Evolutionary conservation across 2,888 invertebrate species (phyloP), one percentile per base, ranked within the genome.

Genomic region (Machimus rusticus): DNA sequence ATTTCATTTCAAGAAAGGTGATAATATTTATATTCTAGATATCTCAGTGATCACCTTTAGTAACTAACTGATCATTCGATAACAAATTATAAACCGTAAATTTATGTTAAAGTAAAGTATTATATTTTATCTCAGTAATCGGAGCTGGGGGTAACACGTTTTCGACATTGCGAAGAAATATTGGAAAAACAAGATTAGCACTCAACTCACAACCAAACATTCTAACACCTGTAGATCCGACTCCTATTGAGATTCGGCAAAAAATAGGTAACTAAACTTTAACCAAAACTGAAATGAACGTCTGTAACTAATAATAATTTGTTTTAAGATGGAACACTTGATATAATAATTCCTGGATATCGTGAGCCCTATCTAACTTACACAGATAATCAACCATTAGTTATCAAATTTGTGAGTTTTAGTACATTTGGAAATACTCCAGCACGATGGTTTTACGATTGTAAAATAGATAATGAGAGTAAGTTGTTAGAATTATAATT

Each of bases 141-240:
- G 96, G 96, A 12, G 96, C 95, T 9, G 96, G 96, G 5, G 93
- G 93, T n/a, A 96, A 96, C 91, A 94, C 94, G 85, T 96, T 96
- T 90, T 95, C 95, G 2, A 95, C 95, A 89, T 94, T 96, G 43
- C 93, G 96, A 12, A 93, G 95, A 39, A 94, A 93, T 90, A 93
- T 94, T 90, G 94, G 94, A 90, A 92, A 93, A 66, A 93, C 94
- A 37, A 95, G 95, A 0, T 94, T 94, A 87, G 93, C 93, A 16
- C 94, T 95, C 0, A 93, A 93, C 55, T 93, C 93, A 89, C 94
- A 95, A 1, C 91, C 93, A 6, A 93, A 93, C 34, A 92, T 96
- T 87, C 92, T 96, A 88, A 95, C 95, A 23, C 90, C 93, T 5
- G 92, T 94, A 6, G 95, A 96, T 90, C 93, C 94, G 81, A 94